Evolutionary conservation across 2,797 vertebrate species (phyloP).

Genomic region (Spinibarbus caldwelli): DNA sequence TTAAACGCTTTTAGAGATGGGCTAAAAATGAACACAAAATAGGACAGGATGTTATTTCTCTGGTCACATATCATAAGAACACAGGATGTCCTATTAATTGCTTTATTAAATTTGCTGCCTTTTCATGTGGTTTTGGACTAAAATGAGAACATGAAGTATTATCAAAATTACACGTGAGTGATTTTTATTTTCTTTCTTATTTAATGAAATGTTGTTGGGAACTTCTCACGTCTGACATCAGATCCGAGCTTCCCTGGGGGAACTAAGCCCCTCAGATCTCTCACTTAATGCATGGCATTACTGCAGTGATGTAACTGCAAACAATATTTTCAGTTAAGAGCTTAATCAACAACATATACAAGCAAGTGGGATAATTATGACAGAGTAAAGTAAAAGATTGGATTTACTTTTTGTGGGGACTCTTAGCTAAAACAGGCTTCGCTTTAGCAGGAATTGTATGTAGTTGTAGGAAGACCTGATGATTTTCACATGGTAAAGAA

Average conservation of each 20-base stretch:
- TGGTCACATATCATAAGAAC: background rate
- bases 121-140: background rate
- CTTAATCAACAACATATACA: background rate
- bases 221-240: background rate
- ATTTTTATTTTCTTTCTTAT: background rate
- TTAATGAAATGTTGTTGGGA: background rate
- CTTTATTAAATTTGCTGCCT: slow-evolving; percentile 5
- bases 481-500: background rate
- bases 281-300: background rate
- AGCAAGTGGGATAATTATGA: background rate
- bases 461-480: background rate
- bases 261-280: background rate
- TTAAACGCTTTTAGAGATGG: slow-evolving; percentile 1
- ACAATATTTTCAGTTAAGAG: background rate
- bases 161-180: background rate
- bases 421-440: background rate
- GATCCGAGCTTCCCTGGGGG: background rate
- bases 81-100: background rate
- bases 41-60: slow-evolving; percentile 24
- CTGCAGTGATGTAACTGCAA: background rate
- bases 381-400: background rate
- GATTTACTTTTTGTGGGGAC: background rate
- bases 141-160: background rate
- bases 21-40: slow-evolving; percentile 23
- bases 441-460: background rate